Conservation (phyloP, 2,797 vertebrate species). For the Gymnodraco acuticeps region DNA sequence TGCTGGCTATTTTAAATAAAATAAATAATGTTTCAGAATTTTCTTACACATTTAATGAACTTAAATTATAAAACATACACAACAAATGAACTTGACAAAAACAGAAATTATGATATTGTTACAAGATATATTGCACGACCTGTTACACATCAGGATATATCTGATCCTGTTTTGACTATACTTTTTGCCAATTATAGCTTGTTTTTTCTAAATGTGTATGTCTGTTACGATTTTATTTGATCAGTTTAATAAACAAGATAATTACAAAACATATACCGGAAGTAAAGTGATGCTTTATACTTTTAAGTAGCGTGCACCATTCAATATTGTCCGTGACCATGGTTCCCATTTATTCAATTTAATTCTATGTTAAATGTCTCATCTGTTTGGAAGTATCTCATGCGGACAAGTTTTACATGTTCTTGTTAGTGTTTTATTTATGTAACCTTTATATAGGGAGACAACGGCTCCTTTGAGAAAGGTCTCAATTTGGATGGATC, state of each 20-base stretch:
- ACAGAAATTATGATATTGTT: background rate
- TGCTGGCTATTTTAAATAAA: background rate
- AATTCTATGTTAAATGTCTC: no score
- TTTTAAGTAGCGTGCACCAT: background rate
- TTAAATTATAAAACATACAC: background rate
- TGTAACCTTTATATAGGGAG: no score
- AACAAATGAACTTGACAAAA: constrained; percentile 4
- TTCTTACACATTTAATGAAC: background rate
- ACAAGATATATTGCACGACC: background rate
- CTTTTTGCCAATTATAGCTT: background rate
- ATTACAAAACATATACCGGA: background rate
- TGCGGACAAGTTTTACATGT: no score
- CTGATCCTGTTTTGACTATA: background rate
- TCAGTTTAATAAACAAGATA: background rate
- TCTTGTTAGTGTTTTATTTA: no score
- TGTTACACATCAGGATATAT: background rate
- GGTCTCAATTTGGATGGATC: no score
- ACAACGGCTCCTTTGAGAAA: no score
- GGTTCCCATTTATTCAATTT: no score
- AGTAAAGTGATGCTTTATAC: background rate
- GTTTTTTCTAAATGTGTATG: background rate
- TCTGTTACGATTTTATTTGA: constrained; percentile 1
- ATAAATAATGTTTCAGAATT: background rate
- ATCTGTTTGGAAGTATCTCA: no score
- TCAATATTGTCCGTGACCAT: no score